phyloP scores from a whole-genome alignment of 2,888 invertebrate genomes.

The Arge pagana region DNA sequence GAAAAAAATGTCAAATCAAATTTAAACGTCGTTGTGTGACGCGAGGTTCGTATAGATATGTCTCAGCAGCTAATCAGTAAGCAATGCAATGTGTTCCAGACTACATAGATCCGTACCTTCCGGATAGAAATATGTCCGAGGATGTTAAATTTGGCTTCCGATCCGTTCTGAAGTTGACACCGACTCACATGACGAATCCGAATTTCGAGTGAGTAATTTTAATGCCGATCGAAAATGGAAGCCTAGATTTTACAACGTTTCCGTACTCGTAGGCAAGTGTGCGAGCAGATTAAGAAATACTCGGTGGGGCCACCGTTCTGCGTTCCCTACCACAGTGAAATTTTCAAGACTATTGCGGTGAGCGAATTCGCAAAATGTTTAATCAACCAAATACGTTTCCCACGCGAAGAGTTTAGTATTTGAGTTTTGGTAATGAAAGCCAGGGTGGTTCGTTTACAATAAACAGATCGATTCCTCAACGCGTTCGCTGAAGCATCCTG shows the following conservation, averaged over 20 bases:
- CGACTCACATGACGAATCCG: conserved; percentile 76
- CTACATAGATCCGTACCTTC: conserved; percentile 70
- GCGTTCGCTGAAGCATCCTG: too few relatives aligned
- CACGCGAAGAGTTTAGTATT: too few relatives aligned
- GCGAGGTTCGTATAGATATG: too few relatives aligned
- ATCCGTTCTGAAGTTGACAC: conserved; percentile 79
- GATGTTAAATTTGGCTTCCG: conserved; percentile 72
- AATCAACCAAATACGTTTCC: too few relatives aligned
- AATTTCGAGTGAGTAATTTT: conserved; percentile 69
- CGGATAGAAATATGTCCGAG: conserved; percentile 61
- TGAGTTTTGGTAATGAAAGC: neutral
- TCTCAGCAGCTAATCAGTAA: too few relatives aligned
- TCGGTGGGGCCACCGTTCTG: conserved; percentile 76
- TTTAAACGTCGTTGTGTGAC: too few relatives aligned
- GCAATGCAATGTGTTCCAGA: too few relatives aligned
- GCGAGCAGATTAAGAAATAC: conserved; percentile 71
- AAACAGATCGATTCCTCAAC: conserved; percentile 4
- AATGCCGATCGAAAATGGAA: neutral
- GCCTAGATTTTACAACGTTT: neutral
- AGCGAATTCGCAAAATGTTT: too few relatives aligned
- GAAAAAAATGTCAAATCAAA: too few relatives aligned
- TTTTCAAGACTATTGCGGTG: conserved; percentile 74
- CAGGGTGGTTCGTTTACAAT: neutral
- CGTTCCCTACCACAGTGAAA: conserved; percentile 76
- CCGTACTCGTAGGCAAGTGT: conserved; percentile 64